A percentile compares a stretch with the other conserved stretches of the same genome.
phyloP scores from a whole-genome alignment of 2,888 invertebrate species.

The Diaphora mendica region DNA sequence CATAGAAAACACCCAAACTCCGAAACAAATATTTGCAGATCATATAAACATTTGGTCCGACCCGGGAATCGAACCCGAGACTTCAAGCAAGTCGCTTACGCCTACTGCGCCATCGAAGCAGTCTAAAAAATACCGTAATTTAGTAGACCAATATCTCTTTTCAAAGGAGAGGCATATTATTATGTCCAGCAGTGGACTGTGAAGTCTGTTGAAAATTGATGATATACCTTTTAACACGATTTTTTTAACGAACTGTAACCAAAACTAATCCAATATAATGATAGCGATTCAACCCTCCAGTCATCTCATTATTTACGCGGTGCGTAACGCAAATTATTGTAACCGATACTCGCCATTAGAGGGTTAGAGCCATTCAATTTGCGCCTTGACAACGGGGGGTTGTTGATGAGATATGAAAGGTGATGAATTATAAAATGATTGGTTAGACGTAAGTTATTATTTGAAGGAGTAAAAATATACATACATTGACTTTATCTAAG shows the following conservation, averaged over 20 bases:
- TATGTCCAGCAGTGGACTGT: no score
- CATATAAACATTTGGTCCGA: no score
- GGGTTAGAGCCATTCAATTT: conserved; percentile 44
- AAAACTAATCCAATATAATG: conserved; percentile 26
- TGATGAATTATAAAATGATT: conserved; percentile 29
- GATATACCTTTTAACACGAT: neutral
- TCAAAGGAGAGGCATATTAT: no score
- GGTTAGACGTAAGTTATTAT: conserved; percentile 1
- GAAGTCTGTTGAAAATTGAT: no score
- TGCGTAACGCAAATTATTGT: conserved; percentile 49
- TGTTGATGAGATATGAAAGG: conserved; percentile 35
- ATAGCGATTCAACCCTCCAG: conserved; percentile 32
- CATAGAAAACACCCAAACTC: no score
- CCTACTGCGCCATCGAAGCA: no score
- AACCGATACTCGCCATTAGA: conserved; percentile 53
- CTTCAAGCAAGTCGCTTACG: no score
- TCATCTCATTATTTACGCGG: conserved; percentile 40
- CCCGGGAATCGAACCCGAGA: no score
- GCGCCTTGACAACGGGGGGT: conserved; percentile 33
- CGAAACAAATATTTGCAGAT: no score
- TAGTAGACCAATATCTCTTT: no score
- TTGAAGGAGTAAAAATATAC: neutral
- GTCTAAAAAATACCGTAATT: no score
- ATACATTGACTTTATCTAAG: neutral
- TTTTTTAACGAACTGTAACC: conserved; percentile 17